These are phyloP conservation scores for Monopterus albus DNA, from an alignment of 2,113 vertebrate genomes.

Conservation along the genomic window DNA sequence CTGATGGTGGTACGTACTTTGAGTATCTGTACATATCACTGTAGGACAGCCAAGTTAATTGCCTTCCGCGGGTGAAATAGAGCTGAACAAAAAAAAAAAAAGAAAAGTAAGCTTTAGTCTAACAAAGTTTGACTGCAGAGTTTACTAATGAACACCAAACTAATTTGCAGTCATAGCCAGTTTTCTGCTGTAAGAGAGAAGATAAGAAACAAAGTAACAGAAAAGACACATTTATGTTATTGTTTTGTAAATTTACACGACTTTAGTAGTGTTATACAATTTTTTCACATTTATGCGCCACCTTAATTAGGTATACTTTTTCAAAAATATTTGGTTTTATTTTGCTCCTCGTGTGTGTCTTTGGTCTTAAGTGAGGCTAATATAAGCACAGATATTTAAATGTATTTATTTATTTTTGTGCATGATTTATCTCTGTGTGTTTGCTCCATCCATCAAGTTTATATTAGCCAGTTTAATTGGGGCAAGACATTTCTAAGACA, in stretches of 20 bases:
- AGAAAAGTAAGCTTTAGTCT: too few species aligned
- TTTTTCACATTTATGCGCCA: background rate
- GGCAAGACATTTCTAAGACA: background rate
- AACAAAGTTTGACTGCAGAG: slow-evolving; percentile 48
- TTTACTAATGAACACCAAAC: slow-evolving; percentile 20
- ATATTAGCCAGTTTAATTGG: background rate
- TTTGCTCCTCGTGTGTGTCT: background rate
- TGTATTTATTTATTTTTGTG: too few species aligned
- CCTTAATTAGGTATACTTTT: background rate
- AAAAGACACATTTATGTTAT: background rate
- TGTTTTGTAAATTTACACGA: background rate
- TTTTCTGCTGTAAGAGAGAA: slow-evolving; percentile 19
- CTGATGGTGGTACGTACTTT: slow-evolving; percentile 28
- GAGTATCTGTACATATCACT: slow-evolving; percentile 39
- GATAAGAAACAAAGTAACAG: background rate
- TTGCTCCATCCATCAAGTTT: background rate
- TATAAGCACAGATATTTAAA: too few species aligned
- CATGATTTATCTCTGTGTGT: too few species aligned
- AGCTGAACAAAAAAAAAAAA: slow-evolving; percentile 13
- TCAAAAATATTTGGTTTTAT: too few species aligned
- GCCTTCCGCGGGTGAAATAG: slow-evolving; percentile 19
- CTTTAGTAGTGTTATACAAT: background rate
- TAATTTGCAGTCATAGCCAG: slow-evolving; percentile 37
- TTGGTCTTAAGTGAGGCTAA: too few species aligned
- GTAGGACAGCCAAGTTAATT: slow-evolving; percentile 49